Conservation (phyloP, 2,888 invertebrate species). For the Melieria crassipennis region DNA sequence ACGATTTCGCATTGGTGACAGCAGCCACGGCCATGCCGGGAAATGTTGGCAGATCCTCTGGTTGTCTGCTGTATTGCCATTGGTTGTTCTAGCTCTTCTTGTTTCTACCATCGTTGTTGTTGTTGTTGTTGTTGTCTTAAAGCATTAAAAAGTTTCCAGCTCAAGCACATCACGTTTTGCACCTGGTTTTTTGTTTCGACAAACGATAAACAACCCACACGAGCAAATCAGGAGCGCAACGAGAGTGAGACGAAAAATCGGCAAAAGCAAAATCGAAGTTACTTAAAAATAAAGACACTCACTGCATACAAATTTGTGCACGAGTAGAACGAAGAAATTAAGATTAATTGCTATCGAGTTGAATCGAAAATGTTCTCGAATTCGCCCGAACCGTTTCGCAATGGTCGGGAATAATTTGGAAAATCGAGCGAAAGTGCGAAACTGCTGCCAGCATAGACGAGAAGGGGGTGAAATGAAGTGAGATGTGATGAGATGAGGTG, state of each 20-base stretch:
- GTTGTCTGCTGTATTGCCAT: conserved; percentile 36
- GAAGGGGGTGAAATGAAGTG: too few relatives aligned
- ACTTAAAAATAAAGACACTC: conserved; percentile 31
- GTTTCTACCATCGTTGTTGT: too few relatives aligned
- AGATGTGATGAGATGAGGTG: too few relatives aligned
- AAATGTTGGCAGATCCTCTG: not conserved
- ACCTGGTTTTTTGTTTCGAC: conserved; percentile 59
- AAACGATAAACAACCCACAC: conserved; percentile 3
- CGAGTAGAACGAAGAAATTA: conserved; percentile 42
- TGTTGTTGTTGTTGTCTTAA: conserved; percentile 2
- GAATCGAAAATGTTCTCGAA: not conserved
- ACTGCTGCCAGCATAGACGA: too few relatives aligned
- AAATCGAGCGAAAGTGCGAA: not conserved
- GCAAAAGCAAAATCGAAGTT: conserved; percentile 35
- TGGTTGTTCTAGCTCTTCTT: not conserved
- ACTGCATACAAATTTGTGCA: conserved; percentile 28
- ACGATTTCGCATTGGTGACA: not conserved
- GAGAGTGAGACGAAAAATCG: too few relatives aligned
- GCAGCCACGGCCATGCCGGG: too few relatives aligned
- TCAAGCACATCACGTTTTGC: conserved; percentile 58
- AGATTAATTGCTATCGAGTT: conserved; percentile 50
- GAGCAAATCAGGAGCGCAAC: too few relatives aligned
- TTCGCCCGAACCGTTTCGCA: too few relatives aligned
- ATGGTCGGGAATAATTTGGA: not conserved
- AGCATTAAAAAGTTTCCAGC: conserved; percentile 36